Base-by-base conservation (phyloP, 1,140 invertebrate species). In the Caenorhabditis remanei region DNA sequence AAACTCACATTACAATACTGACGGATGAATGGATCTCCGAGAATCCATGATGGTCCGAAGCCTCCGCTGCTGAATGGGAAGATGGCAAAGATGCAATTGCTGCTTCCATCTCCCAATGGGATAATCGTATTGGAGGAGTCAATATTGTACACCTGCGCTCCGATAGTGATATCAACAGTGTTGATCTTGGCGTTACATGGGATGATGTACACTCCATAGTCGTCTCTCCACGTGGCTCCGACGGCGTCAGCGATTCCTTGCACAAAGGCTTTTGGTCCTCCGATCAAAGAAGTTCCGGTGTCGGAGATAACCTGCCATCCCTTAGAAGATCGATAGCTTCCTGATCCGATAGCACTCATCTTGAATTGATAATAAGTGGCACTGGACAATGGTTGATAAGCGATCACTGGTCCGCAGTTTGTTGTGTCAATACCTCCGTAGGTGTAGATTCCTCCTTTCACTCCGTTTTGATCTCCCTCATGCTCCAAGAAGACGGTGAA, bases 401-500 rank as follows among this genome's bases (percentile, higher is more conserved):
- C 88, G 46, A 89, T 89, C 5, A 89, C 84, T 43, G 87, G 82
- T 41, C 88, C 88, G 55, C 88, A 89, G 85, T 89, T 88, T 0
- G 21, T 79, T 16, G 75, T 65, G 55, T 89, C 88, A 48, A 89
- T 83, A 71, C 88, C 88, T 75, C 88, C 88, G 58, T 89, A 89
- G 41, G 88, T 89, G 85, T 88, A 89, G 48, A 87, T 58, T 50
- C 88, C 88, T 67, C 88, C 88, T 24, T 84, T 40, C 11, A 89
- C 88, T 53, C 86, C 87, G 48, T 89, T 75, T 21, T 71, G 55
- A 53, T 71, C 75, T 63, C 88, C 88, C 40, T 83, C 88, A 43
- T 88, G 88, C 88, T 87, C 88, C 48, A 89, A 63, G 55, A 71
- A 89, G 19, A 89, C 88, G n/a, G 88, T 89, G 88, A 89, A 89